Evolutionary conservation across 2,888 invertebrate species (phyloP).

Genomic region (Coleophora flavipennella): DNA sequence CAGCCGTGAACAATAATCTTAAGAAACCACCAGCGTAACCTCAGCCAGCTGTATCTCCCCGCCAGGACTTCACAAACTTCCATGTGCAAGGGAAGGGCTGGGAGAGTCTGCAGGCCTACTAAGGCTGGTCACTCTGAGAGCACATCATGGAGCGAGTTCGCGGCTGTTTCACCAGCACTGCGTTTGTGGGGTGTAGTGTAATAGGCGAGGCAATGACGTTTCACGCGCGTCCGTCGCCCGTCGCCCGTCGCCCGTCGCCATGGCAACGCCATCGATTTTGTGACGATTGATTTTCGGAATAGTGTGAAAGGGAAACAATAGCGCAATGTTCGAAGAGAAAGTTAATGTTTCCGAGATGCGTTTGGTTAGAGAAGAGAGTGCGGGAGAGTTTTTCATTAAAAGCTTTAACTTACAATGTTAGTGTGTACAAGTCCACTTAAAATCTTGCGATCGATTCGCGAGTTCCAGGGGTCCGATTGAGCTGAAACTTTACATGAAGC

Average conservation of each 20-base stretch:
- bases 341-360: no score
- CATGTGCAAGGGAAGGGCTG: neutral
- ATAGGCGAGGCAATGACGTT: constrained; percentile 7
- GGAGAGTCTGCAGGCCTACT: no score
- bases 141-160: constrained; percentile 3
- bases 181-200: constrained; percentile 5
- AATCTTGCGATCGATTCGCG: no score
- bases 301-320: no score
- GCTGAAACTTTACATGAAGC: no score
- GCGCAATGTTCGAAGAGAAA: no score
- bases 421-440: no score
- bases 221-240: constrained; percentile 5
- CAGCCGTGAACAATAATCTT: constrained; percentile 5
- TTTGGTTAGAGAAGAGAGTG: no score
- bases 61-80: neutral
- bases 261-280: constrained; percentile 1
- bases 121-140: neutral
- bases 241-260: constrained; percentile 4
- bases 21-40: neutral
- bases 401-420: no score
- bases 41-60: neutral
- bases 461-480: no score
- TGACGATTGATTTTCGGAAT: constrained; percentile 3
- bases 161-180: constrained; percentile 1
- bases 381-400: no score